Conservation (phyloP, 2,113 vertebrate species). For the Mobula hypostoma region DNA sequence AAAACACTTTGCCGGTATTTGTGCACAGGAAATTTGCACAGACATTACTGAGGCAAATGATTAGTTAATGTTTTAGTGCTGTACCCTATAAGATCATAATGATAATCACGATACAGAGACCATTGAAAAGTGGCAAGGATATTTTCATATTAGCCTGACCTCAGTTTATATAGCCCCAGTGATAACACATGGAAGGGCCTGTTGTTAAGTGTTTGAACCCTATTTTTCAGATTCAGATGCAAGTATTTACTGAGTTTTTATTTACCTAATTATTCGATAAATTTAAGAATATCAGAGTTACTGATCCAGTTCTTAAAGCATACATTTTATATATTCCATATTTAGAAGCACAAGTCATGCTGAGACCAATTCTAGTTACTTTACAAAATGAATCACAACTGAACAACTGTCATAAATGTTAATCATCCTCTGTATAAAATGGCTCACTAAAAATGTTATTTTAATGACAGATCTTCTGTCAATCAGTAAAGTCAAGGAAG, state of each 20-base stretch:
- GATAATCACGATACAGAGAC: background rate
- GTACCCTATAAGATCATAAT: background rate
- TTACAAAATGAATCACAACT: background rate
- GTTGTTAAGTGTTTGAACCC: background rate
- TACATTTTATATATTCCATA: background rate
- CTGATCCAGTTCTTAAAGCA: background rate
- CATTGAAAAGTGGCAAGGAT: background rate
- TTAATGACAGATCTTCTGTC: background rate
- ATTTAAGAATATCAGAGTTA: background rate
- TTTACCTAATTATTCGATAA: constrained; percentile 1
- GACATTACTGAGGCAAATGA: background rate
- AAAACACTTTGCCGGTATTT: background rate
- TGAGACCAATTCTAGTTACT: background rate
- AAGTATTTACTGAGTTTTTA: background rate
- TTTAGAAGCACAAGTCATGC: background rate
- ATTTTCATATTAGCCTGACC: background rate
- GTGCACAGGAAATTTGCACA: background rate
- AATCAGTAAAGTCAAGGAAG: background rate
- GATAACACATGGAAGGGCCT: background rate
- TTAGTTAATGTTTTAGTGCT: background rate
- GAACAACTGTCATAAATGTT: background rate
- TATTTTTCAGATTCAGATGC: background rate
- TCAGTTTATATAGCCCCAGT: background rate
- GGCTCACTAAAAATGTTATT: background rate
- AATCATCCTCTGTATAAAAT: background rate